Evolutionary conservation across 2,113 vertebrate genomes (phyloP).

Genomic region (Caloenas nicobarica): DNA sequence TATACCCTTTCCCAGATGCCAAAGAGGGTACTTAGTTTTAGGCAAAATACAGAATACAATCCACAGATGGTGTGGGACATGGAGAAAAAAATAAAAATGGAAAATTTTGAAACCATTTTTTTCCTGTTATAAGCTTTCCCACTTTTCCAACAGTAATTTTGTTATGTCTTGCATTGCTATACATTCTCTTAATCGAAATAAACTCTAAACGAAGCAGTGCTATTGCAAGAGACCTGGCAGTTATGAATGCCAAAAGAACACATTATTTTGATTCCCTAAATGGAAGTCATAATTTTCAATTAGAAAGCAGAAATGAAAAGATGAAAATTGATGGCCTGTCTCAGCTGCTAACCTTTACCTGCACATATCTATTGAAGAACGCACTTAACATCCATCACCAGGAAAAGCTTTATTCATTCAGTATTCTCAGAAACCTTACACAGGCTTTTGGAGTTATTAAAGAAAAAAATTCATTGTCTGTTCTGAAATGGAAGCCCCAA

Average conservation of each 20-base stretch:
- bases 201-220: not conserved
- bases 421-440: not conserved
- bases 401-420: not conserved
- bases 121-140: not conserved
- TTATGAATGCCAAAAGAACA: slow-evolving; percentile 11
- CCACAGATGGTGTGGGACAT: not conserved
- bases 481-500: not conserved
- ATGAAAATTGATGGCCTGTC: slow-evolving; percentile 20
- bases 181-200: not conserved
- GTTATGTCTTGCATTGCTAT: not conserved
- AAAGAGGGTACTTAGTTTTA: not conserved
- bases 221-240: not conserved
- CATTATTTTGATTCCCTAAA: slow-evolving; percentile 34
- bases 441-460: not conserved
- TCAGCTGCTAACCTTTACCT: slow-evolving; percentile 31
- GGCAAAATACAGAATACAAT: not conserved
- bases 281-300: slow-evolving; percentile 40
- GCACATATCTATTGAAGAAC: not conserved
- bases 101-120: not conserved
- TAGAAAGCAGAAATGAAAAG: slow-evolving; percentile 31
- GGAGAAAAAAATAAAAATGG: not conserved
- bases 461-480: not conserved
- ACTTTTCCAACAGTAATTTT: not conserved
- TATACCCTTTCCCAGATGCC: not conserved
- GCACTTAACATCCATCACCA: not conserved